These are phyloP conservation scores for Aspidoscelis tigris DNA, from an alignment of 2,113 vertebrate species.

Conservation along the genomic window DNA sequence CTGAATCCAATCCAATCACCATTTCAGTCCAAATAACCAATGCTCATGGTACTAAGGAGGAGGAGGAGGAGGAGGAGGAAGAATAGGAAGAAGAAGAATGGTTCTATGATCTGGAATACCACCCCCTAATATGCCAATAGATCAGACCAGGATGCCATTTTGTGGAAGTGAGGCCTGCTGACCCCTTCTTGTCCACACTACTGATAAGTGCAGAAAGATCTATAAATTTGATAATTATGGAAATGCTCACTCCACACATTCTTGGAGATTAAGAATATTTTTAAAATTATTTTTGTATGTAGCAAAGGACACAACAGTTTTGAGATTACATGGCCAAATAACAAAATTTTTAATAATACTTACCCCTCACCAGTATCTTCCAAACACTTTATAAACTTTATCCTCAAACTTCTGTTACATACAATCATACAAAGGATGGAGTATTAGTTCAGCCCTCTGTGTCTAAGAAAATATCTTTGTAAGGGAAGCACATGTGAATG, in stretches of 20 bases:
- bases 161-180: too few relatives aligned
- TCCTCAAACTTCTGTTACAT: not conserved
- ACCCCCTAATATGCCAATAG: too few relatives aligned
- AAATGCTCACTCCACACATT: not conserved
- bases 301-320: not conserved
- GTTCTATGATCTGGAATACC: too few relatives aligned
- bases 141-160: too few relatives aligned
- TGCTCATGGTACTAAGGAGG: too few relatives aligned
- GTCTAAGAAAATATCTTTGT: conserved; percentile 2
- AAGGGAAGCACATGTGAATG: conserved; percentile 7
- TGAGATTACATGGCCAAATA: not conserved
- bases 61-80: too few relatives aligned
- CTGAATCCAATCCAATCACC: too few relatives aligned
- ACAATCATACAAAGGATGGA: not conserved
- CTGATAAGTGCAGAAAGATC: too few relatives aligned
- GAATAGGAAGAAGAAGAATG: too few relatives aligned
- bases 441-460: not conserved
- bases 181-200: too few relatives aligned
- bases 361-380: not conserved
- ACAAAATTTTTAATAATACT: not conserved
- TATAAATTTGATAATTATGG: too few relatives aligned
- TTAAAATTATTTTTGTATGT: not conserved
- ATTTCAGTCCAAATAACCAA: too few relatives aligned
- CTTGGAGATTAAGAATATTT: not conserved
- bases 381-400: not conserved